phyloP scores from a whole-genome alignment of 2,888 invertebrate species.

The Neocrepidodera transversa region DNA sequence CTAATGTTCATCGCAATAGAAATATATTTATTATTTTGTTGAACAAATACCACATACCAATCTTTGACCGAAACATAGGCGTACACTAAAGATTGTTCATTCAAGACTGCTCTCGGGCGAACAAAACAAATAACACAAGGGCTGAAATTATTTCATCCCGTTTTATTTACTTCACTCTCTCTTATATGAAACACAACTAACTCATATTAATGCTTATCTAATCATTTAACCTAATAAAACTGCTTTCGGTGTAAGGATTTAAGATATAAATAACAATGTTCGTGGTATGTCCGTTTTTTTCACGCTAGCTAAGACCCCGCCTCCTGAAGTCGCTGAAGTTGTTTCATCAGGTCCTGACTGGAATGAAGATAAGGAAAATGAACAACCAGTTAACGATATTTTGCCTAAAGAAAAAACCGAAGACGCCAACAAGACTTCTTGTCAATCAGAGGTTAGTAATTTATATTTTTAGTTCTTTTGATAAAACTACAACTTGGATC shows the following conservation, averaged over 20 bases:
- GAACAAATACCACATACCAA: too few relatives aligned
- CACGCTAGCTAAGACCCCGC: conserved; percentile 49
- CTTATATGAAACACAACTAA: too few relatives aligned
- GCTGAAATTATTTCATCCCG: too few relatives aligned
- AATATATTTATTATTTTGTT: too few relatives aligned
- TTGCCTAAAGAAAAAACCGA: conserved; percentile 33
- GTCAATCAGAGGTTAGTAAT: conserved; percentile 49
- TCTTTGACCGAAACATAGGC: too few relatives aligned
- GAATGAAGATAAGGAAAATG: conserved; percentile 47
- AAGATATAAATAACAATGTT: conserved; percentile 47
- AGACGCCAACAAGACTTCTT: conserved; percentile 36
- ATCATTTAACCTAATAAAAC: conserved; percentile 18
- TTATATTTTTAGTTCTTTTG: too few relatives aligned
- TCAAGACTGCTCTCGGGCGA: too few relatives aligned
- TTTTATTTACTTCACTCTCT: too few relatives aligned
- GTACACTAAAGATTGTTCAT: too few relatives aligned
- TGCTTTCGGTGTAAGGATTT: conserved; percentile 34
- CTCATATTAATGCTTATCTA: conserved; percentile 28
- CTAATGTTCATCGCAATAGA: too few relatives aligned
- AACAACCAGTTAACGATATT: conserved; percentile 17
- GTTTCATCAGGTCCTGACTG: background rate
- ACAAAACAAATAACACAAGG: too few relatives aligned
- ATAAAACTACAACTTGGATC: too few relatives aligned
- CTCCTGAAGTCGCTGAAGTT: conserved; percentile 38
- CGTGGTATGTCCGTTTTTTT: conserved; percentile 49